These are phyloP conservation scores for Scatophagus argus DNA, from an alignment of 2,113 vertebrate genomes.

Conservation along the genomic window DNA sequence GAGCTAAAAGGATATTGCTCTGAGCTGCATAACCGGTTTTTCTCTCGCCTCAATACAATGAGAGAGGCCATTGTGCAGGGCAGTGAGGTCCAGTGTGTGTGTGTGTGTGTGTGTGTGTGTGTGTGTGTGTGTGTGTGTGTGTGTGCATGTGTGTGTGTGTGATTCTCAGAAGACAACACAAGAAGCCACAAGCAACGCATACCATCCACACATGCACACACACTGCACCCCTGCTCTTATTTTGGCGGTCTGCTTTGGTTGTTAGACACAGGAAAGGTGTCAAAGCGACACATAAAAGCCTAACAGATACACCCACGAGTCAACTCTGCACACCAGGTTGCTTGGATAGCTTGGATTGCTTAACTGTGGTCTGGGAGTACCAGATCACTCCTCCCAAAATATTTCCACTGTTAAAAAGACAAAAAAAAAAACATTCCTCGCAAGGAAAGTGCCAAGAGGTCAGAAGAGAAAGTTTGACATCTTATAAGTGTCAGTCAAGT, in stretches of 20 bases:
- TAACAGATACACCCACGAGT: conserved; percentile 20
- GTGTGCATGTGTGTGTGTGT: not conserved
- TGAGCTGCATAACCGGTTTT: conserved; percentile 53
- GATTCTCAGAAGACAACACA: conserved; percentile 35
- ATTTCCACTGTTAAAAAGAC: conserved; percentile 36
- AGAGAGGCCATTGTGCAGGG: conserved; percentile 36
- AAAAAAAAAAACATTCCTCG: conserved; percentile 42
- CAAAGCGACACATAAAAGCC: conserved; percentile 18
- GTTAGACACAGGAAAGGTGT: conserved; percentile 16
- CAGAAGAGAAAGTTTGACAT: conserved; percentile 52
- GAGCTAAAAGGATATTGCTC: conserved; percentile 18
- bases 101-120: not conserved
- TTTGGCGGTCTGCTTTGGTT: conserved; percentile 23
- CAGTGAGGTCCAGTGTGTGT: conserved; percentile 8
- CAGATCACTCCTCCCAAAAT: conserved; percentile 8
- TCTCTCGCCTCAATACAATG: conserved; percentile 7
- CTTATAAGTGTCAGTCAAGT: conserved; percentile 57
- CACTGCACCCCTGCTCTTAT: conserved; percentile 8
- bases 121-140: not conserved
- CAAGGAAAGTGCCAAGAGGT: conserved; percentile 41
- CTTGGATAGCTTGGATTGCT: not conserved
- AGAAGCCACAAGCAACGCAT: conserved; percentile 38
- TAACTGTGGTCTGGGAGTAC: conserved; percentile 7
- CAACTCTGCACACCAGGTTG: not conserved
- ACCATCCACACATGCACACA: conserved; percentile 26